Conservation (phyloP, 35 echinoderm and acorn worm species). For the Stichopus chloronotus region DNA sequence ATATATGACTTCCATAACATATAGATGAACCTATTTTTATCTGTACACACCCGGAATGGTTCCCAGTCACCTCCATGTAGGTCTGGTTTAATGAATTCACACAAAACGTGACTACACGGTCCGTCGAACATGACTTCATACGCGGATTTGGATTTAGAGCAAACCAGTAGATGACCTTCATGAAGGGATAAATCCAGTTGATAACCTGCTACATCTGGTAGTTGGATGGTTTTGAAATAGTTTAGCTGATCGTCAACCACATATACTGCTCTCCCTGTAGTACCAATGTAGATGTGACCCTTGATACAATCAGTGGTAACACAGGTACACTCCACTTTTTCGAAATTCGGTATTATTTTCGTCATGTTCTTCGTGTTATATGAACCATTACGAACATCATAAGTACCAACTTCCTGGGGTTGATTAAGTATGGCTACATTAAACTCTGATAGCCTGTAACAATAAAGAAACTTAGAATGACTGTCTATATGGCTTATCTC, state of each 20-base stretch:
- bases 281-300: not conserved
- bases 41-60: not conserved
- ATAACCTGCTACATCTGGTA: not conserved
- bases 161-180: not conserved
- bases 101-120: not conserved
- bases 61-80: not conserved
- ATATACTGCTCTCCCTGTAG: slow-evolving; percentile 24
- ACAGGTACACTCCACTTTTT: not conserved
- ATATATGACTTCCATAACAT: not conserved
- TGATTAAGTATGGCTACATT: not conserved
- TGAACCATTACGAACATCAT: not conserved
- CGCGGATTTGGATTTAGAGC: not conserved
- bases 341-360: not conserved
- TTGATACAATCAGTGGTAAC: not conserved
- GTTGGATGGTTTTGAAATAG: not conserved
- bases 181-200: not conserved
- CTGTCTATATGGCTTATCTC: not conserved
- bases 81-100: not conserved
- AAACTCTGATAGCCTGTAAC: not conserved
- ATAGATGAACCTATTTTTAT: not conserved
- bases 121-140: not conserved
- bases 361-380: not conserved
- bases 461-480: not conserved
- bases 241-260: slow-evolving; percentile 33
- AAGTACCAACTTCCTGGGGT: not conserved